Evolutionary conservation across 2,888 invertebrate genomes (phyloP).

Genomic region (Leuctra nigra): DNA sequence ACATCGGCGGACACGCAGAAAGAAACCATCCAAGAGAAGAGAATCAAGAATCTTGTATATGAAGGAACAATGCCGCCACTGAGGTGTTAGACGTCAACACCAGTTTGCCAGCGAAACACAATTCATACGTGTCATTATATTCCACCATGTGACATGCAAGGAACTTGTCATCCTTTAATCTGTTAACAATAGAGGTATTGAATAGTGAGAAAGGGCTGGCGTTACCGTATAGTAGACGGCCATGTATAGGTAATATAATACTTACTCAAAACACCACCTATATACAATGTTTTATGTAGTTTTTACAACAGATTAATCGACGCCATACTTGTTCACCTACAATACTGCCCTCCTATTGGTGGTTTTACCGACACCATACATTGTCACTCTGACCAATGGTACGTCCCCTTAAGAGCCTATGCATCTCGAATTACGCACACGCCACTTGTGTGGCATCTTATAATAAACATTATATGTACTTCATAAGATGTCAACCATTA

Average conservation of each 20-base stretch:
- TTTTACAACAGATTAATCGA: conserved; percentile 4
- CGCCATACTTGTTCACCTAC: conserved; percentile 10
- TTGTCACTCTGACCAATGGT: not conserved
- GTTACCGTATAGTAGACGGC: too few species aligned
- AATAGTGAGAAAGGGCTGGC: too few species aligned
- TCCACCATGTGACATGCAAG: not conserved
- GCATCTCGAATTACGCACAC: not conserved
- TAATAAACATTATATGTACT: too few species aligned
- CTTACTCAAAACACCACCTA: too few species aligned
- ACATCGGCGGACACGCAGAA: not conserved
- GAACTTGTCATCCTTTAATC: conserved; percentile 3
- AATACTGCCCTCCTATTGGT: conserved; percentile 6
- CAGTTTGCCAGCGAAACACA: not conserved
- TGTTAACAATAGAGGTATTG: conserved; percentile 13
- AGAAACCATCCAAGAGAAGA: not conserved
- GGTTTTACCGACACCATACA: not conserved
- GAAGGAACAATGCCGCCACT: too few species aligned
- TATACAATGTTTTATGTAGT: too few species aligned
- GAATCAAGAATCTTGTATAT: not conserved
- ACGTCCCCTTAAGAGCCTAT: too few species aligned
- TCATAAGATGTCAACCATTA: too few species aligned
- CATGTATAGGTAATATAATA: too few species aligned
- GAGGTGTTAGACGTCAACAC: conserved; percentile 5
- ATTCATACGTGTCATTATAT: too few species aligned
- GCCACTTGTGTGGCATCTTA: not conserved